Evolutionary conservation across 2,113 vertebrate genomes (phyloP).

Genomic region (Pitta sordida): DNA sequence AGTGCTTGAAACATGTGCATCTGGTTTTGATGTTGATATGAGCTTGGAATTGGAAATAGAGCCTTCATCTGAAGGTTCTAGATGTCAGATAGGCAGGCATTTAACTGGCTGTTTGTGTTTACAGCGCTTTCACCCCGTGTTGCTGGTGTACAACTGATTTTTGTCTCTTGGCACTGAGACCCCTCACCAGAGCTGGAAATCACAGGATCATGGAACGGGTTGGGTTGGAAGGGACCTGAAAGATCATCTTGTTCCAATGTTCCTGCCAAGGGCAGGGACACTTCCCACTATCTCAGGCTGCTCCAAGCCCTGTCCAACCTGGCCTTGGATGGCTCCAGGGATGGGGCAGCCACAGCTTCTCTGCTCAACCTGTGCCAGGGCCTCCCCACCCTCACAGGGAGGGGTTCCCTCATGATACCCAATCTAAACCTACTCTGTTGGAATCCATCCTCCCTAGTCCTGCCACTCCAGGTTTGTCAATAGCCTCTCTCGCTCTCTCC

Average conservation of each 20-base stretch:
- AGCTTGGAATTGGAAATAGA: background rate
- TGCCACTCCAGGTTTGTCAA: background rate
- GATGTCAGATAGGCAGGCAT: background rate
- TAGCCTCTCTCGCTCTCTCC: too few relatives aligned
- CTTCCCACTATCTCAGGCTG: accelerated
- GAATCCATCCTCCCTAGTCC: background rate
- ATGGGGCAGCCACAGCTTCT: background rate
- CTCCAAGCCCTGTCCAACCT: too few relatives aligned
- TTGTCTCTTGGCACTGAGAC: too few relatives aligned
- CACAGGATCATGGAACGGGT: background rate
- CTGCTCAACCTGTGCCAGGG: background rate
- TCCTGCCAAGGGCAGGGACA: background rate
- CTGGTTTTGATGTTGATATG: accelerated
- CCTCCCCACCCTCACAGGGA: background rate
- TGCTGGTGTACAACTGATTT: background rate
- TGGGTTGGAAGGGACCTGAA: background rate
- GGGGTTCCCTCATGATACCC: background rate
- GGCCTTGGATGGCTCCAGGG: background rate
- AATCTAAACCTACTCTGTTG: background rate
- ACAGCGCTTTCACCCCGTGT: accelerated
- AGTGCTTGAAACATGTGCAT: background rate
- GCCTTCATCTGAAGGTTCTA: background rate
- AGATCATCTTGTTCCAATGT: too few relatives aligned
- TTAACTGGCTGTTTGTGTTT: background rate
- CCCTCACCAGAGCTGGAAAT: too few relatives aligned